Base-by-base conservation (phyloP, 2,113 vertebrate genomes). In the Cygnus atratus region DNA sequence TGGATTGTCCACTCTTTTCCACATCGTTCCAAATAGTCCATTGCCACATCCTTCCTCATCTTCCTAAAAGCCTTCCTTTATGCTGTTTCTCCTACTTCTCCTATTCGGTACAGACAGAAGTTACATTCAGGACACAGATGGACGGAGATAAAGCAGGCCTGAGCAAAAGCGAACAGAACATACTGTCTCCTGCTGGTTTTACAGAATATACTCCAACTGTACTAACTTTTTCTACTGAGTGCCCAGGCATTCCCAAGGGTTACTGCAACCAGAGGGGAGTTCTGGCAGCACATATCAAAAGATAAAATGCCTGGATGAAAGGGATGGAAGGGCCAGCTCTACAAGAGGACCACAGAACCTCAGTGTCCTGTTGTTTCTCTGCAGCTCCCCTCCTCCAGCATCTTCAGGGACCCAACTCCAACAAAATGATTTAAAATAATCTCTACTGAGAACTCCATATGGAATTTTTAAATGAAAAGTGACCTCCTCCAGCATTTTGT, bases 171-270 rank as follows among this genome's bases (percentile, higher is more conserved):
- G 25, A 37, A 52, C 33, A 80, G 57, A 83, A 95, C 67, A 83
- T 26, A 67, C 59, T 52, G 46, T 92, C 75, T 88, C 93, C 88
- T 80, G 67, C 46, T 67, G 86, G 37, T 77, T 83, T 92, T 46
- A 71, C 48, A 55, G 71, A 85, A 62, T 37, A 87, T 83, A 26
- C 65, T 54, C 55, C 71, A 43, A 85, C 9, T 33, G 31, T 7
- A 41, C 19, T 76, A 50, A 65, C 10, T 72, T 87, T 91, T 67
- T 50, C 24, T n/a, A 12, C 29, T 37, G n/a, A 18, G 46, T 52
- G 55, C 33, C 13, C 70, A 14, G 24, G 54, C 39, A 35, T 79
- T 93, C 87, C 35, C 48, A 46, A 61, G 54, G 20, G 58, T 70
- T 61, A 39, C 2, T 2, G 37, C 41, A 65, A 48, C 14, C 20